Percentiles rank a stretch among this genome's conserved stretches.
phyloP scores from a whole-genome alignment of 2,888 invertebrate genomes.

The Agonopterix heracliana region DNA sequence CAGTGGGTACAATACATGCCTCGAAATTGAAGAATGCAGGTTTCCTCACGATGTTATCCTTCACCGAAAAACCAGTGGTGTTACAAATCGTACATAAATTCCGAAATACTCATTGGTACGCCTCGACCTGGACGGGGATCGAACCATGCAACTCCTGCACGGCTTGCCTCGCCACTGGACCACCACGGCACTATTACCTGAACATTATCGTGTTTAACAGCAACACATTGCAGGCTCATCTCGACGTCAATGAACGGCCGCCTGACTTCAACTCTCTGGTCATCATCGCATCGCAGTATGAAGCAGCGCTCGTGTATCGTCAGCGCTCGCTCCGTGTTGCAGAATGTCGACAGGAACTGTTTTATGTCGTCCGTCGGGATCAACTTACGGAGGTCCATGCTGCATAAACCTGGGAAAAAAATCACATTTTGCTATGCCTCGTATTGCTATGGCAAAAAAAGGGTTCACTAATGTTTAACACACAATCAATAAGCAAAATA shows the following conservation, averaged over 20 bases:
- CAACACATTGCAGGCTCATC: conserved; percentile 60
- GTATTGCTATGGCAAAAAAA: too few relatives aligned
- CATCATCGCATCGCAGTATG: conserved; percentile 42
- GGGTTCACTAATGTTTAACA: too few relatives aligned
- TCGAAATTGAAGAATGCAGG: too few relatives aligned
- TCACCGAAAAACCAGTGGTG: too few relatives aligned
- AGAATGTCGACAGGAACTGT: conserved; percentile 50
- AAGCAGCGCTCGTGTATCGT: conserved; percentile 62
- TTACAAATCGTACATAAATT: too few relatives aligned
- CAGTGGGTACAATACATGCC: too few relatives aligned
- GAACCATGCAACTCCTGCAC: too few relatives aligned
- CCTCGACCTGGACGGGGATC: too few relatives aligned
- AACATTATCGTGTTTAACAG: conserved; percentile 19
- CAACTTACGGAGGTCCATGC: conserved; percentile 69
- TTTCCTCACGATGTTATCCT: too few relatives aligned
- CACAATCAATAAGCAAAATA: too few relatives aligned
- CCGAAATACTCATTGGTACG: too few relatives aligned
- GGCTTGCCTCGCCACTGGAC: too few relatives aligned
- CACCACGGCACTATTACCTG: not conserved
- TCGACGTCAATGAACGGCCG: conserved; percentile 69
- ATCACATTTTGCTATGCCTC: not conserved
- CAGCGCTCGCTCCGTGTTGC: conserved; percentile 45
- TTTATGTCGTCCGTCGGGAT: conserved; percentile 54
- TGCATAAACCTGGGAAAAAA: conserved; percentile 68
- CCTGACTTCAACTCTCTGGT: conserved; percentile 16